Evolutionary conservation across 1,140 invertebrate species (phyloP), one percentile per base, ranked within the genome.

Genomic region (Brachionus plicatilis): DNA sequence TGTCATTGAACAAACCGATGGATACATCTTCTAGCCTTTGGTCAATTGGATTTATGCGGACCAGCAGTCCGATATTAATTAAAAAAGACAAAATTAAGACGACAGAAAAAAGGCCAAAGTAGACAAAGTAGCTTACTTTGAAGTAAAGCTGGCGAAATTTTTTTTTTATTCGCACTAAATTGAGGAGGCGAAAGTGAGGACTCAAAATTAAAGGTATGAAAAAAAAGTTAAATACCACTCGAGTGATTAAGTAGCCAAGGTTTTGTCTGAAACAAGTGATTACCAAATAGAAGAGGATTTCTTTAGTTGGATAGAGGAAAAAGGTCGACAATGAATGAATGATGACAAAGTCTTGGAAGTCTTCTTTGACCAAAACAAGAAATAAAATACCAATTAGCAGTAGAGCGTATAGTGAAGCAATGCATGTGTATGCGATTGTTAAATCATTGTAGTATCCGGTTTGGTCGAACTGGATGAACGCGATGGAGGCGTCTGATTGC

Each of bases 251-350:
- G 17, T 8, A 43, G 37, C 33, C 17, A 2, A 72, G 17, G 8
- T 72, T 43, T 17, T 72, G 68, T 72, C 43, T 72, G 33, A 72
- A 72, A 43, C 68, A 72, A 41, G 68, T 72, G 7, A 72, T 72
- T 24, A 43, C 17, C 24, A 72, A 43, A 43, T 72, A 72, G 37
- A 72, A 72, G n/a, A 72, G 3, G 43, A 41, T 43, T 72, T 72
- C 68, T 72, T 72, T 72, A 0, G 68, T 3, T 29, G 33, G 27
- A 37, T 43, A 43, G 17, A 72, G 41, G 17, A 41, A 72, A 17
- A 72, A 20, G 20, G 41, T 43, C 1, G 33, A 12, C 20, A 41
- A 12, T 20, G 33, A 72, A 41, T 43, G 68, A 41, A 43, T 20
- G 20, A 72, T 72, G 11, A 72, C 17, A 72, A 72, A 72, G 37